These are phyloP conservation scores for Lottia gigantea DNA, from an alignment of 2,888 invertebrate species.

Conservation along the genomic window DNA sequence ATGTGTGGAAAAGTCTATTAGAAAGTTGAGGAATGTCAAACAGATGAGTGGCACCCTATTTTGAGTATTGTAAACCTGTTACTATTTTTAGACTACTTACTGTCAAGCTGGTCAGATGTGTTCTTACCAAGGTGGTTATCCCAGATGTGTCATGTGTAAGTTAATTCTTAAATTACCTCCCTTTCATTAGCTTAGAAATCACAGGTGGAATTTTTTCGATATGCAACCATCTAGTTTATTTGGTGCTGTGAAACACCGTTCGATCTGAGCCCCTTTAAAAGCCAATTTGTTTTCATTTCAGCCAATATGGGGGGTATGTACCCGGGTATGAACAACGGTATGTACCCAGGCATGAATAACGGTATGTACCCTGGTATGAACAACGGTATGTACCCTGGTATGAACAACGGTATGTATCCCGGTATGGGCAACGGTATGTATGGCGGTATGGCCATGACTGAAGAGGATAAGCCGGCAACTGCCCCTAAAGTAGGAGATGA, in stretches of 20 bases:
- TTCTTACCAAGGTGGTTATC: constrained; percentile 1
- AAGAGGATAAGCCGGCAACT: background rate
- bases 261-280: too few species aligned
- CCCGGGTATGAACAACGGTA: background rate
- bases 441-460: background rate
- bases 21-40: too few species aligned
- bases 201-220: too few species aligned
- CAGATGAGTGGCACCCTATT: too few species aligned
- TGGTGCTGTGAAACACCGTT: too few species aligned
- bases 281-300: too few species aligned
- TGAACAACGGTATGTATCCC: background rate
- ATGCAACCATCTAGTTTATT: too few species aligned
- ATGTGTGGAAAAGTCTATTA: too few species aligned
- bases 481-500: background rate
- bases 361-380: background rate
- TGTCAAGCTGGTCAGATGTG: constrained; percentile 4
- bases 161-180: too few species aligned
- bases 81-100: background rate
- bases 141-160: background rate
- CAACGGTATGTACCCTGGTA: background rate
- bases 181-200: too few species aligned
- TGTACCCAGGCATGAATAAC: background rate
- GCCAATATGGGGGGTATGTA: too few species aligned
- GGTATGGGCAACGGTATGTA: background rate
- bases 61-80: too few species aligned